Percentiles rank a stretch among this genome's conserved stretches.
Evolutionary conservation across 1,140 invertebrate species (phyloP).

Genomic region (Pemphigus obesinymphae): DNA sequence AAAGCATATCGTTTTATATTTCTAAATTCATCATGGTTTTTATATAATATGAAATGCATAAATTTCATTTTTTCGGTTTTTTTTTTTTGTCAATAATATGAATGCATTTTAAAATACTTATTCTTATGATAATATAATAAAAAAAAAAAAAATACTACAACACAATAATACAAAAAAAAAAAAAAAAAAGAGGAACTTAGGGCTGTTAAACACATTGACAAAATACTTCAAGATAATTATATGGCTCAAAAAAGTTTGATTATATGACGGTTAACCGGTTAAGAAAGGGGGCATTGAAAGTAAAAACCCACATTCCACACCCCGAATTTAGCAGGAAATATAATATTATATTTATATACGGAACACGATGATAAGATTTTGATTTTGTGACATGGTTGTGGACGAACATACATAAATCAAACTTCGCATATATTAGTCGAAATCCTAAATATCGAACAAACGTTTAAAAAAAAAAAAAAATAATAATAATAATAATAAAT

Average conservation of each 20-base stretch:
- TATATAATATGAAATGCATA: no score
- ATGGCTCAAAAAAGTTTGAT: conserved; percentile 23
- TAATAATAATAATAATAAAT: conserved; percentile 14
- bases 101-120: neutral
- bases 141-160: conserved; percentile 7
- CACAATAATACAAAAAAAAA: neutral
- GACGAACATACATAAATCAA: neutral
- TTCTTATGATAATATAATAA: neutral
- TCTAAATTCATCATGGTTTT: no score
- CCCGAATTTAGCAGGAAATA: no score
- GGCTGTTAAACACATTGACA: conserved; percentile 24
- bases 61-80: no score
- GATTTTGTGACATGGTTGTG: no score
- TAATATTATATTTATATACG: no score
- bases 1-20: no score
- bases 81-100: no score
- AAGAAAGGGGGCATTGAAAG: no score
- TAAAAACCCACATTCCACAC: no score
- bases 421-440: neutral
- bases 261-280: neutral
- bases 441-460: neutral
- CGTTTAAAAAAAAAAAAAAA: conserved; percentile 11
- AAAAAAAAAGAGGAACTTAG: conserved; percentile 26
- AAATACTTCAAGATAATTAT: conserved; percentile 30
- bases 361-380: no score